Base-by-base conservation (phyloP, 2,888 invertebrate genomes). In the Allophyes oxyacanthae region DNA sequence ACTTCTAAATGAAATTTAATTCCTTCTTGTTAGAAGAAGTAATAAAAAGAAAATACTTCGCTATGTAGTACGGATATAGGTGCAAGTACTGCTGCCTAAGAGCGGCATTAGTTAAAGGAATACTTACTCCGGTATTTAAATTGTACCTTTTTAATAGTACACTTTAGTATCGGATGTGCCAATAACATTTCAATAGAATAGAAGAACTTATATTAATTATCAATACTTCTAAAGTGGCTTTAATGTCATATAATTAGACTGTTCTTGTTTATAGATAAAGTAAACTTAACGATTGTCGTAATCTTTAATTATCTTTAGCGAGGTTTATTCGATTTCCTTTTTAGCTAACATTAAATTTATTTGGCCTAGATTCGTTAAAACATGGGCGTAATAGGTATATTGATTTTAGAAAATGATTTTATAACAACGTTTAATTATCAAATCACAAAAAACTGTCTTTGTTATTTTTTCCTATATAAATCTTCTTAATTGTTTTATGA, bases 91-190 rank as follows among this genome's bases (percentile, higher is more conserved):
- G 37, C 28, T 11, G 5, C 25, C 7, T 37, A 52, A 52, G 10
- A 3, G 36, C 48, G 14, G 26, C 50, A 4, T 11, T 10, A 14
- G 26, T 13, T 30, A 30, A 40, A 56, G 55, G 44, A 69, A 14
- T 44, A 45, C 41, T 66, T 56, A 68, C 33, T 44, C 28, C 36
- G 56, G 64, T 38, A 66, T 69, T 56, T 56, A 69, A 63, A 68
- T 56, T 28, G 62, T 32, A 40, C 48, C 32, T 14, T 33, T 65
- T 61, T 52, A 64, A 67, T 64, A 41, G 67, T 61, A 10, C 28
- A 10, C 32, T n/a, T 6, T 4, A 28, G 6, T 10, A 45, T 64
- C 20, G 52, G 62, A 64, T 67, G 67, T 43, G 36, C 11, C 30
- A 28, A 28, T 28, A 30, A 8, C 33, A 28, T 15, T 52, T 64